These are phyloP conservation scores for Sepioteuthis lessoniana DNA, from an alignment of 2,888 invertebrate species.

Conservation along the genomic window DNA sequence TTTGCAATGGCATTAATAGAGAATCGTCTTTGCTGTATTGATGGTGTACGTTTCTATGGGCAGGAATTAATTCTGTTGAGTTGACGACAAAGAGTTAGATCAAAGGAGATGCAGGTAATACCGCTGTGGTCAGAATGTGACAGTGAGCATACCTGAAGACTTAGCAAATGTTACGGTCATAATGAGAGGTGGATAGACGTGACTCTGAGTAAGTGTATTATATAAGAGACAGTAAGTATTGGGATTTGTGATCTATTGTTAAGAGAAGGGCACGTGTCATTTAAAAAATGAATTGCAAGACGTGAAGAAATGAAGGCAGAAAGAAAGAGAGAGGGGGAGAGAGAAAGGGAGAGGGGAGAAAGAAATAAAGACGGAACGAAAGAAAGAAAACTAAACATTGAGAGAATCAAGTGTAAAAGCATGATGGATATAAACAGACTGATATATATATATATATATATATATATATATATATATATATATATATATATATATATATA, in stretches of 20 bases:
- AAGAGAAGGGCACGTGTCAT: no score
- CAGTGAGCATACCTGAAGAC: background rate
- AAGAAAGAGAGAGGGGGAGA: background rate
- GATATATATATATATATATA: no score
- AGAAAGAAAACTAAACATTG: no score
- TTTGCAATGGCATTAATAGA: background rate
- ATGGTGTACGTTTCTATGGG: background rate
- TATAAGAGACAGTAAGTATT: background rate
- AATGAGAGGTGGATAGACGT: background rate
- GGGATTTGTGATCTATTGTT: no score
- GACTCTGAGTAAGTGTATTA: background rate
- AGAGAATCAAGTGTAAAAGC: no score
- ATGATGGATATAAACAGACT: no score
- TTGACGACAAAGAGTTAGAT: background rate
- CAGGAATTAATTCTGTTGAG: background rate
- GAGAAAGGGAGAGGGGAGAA: background rate
- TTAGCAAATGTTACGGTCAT: background rate
- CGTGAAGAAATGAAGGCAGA: no score
- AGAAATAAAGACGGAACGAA: no score
- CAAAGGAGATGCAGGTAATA: background rate
- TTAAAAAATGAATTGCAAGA: no score
- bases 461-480: no score
- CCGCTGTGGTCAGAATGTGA: background rate
- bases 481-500: no score
- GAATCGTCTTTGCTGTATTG: background rate